A percentile compares a stretch with the other conserved stretches of the same genome.
These are phyloP conservation scores for Choristoneura fumiferana DNA, from an alignment of 1,140 invertebrate species.

Conservation along the genomic window DNA sequence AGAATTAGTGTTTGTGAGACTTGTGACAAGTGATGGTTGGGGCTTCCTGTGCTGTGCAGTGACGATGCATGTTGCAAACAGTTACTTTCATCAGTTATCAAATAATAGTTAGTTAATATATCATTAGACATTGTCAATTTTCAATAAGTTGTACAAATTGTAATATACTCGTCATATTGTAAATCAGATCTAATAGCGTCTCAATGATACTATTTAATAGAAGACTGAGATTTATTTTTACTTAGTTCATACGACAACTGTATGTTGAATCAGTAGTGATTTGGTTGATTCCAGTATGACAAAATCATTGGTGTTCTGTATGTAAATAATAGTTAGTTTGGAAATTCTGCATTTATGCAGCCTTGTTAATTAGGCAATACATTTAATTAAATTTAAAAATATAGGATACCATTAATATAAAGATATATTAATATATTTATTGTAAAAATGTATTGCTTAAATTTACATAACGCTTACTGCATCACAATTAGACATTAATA, in stretches of 20 bases:
- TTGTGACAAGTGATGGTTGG: too few species aligned
- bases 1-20: too few species aligned
- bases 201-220: constrained; percentile 59
- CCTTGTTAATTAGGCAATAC: constrained; percentile 29
- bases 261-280: constrained; percentile 25
- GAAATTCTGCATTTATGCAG: constrained; percentile 26
- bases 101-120: constrained; percentile 8
- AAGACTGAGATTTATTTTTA: constrained; percentile 72
- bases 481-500: constrained; percentile 22
- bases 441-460: constrained; percentile 25
- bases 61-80: not conserved
- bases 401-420: constrained; percentile 27
- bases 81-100: constrained; percentile 2
- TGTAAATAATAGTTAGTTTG: constrained; percentile 31
- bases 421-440: constrained; percentile 20
- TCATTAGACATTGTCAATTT: constrained; percentile 46
- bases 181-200: constrained; percentile 61
- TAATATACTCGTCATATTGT: constrained; percentile 50
- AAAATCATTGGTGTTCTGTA: constrained; percentile 23
- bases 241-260: constrained; percentile 54
- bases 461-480: constrained; percentile 17
- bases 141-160: constrained; percentile 58
- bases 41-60: not conserved
- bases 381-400: constrained; percentile 24
- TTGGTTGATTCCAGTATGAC: not conserved